Percentiles rank a stretch among this genome's conserved stretches.
These are phyloP conservation scores for Pogonomyrmex barbatus DNA, from an alignment of 1,140 invertebrate genomes.

Conservation along the genomic window DNA sequence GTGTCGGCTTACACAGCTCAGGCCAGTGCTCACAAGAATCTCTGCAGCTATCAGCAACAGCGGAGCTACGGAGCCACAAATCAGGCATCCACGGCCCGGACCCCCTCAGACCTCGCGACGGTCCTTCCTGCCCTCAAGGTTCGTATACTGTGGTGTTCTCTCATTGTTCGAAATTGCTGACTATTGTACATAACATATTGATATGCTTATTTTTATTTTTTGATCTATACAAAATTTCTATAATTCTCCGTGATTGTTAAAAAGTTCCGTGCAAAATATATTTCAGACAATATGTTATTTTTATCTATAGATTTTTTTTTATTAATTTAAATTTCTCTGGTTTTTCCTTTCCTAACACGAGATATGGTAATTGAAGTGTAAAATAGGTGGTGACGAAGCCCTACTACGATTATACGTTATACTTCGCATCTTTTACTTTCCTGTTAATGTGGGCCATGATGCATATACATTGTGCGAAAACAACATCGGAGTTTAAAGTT, in stretches of 20 bases:
- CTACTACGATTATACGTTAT: conserved; percentile 6
- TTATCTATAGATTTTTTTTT: background rate
- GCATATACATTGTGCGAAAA: background rate
- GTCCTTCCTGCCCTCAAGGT: conserved; percentile 87
- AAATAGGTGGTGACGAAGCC: conserved; percentile 11
- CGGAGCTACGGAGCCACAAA: conserved; percentile 92
- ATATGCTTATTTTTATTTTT: background rate
- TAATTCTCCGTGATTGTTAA: background rate
- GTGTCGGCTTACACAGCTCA: conserved; percentile 94
- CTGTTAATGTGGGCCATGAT: conserved; percentile 26
- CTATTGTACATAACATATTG: background rate
- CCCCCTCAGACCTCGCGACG: conserved; percentile 85
- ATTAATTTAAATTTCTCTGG: background rate
- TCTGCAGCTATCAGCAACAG: conserved; percentile 91
- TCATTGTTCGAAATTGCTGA: background rate
- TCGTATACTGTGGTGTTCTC: conserved; percentile 63
- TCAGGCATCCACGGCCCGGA: conserved; percentile 87
- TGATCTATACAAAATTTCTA: background rate
- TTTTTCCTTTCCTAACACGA: background rate
- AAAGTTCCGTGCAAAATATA: background rate
- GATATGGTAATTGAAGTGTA: background rate
- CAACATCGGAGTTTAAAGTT: background rate
- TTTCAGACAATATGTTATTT: background rate
- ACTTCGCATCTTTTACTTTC: conserved; percentile 8
- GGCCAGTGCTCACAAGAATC: conserved; percentile 93